These are phyloP conservation scores for Antheraea assamensis DNA, from an alignment of 2,888 invertebrate species.

Conservation along the genomic window DNA sequence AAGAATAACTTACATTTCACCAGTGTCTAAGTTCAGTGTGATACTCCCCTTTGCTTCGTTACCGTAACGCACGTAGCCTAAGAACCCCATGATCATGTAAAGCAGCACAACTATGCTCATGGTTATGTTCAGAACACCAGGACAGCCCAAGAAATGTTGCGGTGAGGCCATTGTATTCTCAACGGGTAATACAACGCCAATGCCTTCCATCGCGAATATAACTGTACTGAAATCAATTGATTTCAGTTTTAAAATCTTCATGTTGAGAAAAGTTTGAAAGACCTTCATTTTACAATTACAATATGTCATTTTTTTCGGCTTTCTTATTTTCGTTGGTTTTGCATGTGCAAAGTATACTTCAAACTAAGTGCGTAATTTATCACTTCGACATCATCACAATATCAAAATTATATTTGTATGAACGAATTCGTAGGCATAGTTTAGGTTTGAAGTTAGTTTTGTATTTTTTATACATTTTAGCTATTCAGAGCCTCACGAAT, in stretches of 20 bases:
- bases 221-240: constrained; percentile 86
- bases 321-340: background rate
- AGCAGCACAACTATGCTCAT: constrained; percentile 91
- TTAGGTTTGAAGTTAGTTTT: background rate
- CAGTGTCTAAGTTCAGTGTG: constrained; percentile 90
- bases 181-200: constrained; percentile 95
- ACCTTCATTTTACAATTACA: background rate
- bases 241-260: background rate
- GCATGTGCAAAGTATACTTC: too few relatives aligned
- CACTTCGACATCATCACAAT: background rate
- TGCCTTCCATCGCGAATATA: constrained; percentile 98
- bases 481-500: background rate
- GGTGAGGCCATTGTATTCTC: constrained; percentile 95
- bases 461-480: background rate
- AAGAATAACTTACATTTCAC: constrained; percentile 82
- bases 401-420: background rate
- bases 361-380: too few relatives aligned
- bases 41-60: constrained; percentile 87
- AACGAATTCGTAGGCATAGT: background rate
- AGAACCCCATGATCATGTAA: constrained; percentile 93
- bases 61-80: constrained; percentile 94
- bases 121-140: constrained; percentile 93
- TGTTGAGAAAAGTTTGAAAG: background rate
- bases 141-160: constrained; percentile 89
- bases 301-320: background rate